Base-by-base conservation (phyloP, 1,140 invertebrate species). In the Physella acuta region DNA sequence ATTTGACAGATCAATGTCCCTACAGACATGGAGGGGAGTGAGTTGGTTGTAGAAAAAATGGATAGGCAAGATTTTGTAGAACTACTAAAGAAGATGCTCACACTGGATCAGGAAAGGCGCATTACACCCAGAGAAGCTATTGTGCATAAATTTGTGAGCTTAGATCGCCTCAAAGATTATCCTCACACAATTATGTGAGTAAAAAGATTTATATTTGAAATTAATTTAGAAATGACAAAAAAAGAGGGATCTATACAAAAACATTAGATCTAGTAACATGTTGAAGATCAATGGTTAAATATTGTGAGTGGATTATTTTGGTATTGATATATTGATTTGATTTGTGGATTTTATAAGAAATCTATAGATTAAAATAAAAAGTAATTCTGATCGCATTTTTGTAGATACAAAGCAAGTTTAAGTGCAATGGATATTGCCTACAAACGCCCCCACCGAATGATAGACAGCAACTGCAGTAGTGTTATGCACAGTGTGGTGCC, bases 31-130 rank as follows among this genome's bases (percentile, higher is more conserved):
- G 95, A 98, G 86, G 94, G 95, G 3, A 93, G 93, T 72, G 95
- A 99, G 83, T 86, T 98, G 49, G 86, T 97, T 75, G 95, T 94
- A 0, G 97, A 99, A 84, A 98, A 98, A 84, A 93, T 94, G 11
- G 96, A 99, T 83, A 88, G 97, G 58, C 88, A 94, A 75, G 95
- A 98, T 83, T 98, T 98, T 78, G 97, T 99, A 79, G 95, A 98
- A 86, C 88, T 98, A 71, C 86, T 99, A 17, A 98, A 98, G 86
- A 89, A 94, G 77, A 98, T 98, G 96, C 88, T 99, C 60, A 98
- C 95, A 20, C 93, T 98, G 89, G 96, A 99, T 87, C 95, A 97
- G 88, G 95, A 97, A 82, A 88, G 94, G 28, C 88, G 97, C 26
- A 96, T 98, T 76, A 97, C 93, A 55, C 97, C 97, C 0, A 93